phyloP scores from a whole-genome alignment of 2,888 invertebrate species.

The Crioceris asparagi region DNA sequence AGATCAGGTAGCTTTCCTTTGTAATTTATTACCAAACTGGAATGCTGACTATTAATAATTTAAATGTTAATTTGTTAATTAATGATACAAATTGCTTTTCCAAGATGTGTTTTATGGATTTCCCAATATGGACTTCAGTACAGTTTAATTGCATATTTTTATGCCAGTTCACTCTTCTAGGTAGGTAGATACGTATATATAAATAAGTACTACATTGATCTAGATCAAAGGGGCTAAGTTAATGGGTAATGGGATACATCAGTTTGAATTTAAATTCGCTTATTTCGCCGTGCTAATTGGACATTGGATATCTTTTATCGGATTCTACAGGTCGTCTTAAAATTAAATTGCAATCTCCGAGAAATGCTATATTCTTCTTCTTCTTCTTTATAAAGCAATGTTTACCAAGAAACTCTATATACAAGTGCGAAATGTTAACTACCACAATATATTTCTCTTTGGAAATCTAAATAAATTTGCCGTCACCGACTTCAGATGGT shows the following conservation, averaged over 20 bases:
- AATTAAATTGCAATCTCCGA: constrained; percentile 18
- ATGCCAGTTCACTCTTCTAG: constrained; percentile 16
- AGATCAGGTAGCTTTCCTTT: constrained; percentile 1
- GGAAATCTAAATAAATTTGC: no score
- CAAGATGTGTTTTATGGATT: constrained; percentile 36
- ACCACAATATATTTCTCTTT: no score
- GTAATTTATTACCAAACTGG: constrained; percentile 13
- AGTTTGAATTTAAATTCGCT: constrained; percentile 29
- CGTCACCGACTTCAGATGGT: no score
- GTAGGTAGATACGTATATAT: no score
- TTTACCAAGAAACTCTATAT: no score
- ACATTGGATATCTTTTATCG: constrained; percentile 17
- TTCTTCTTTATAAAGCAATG: no score
- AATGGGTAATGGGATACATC: constrained; percentile 20
- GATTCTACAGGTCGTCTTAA: constrained; percentile 19
- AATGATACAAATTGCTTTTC: constrained; percentile 42
- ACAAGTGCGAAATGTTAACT: no score
- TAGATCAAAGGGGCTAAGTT: constrained; percentile 23
- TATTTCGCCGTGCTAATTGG: constrained; percentile 26
- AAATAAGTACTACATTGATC: constrained; percentile 22
- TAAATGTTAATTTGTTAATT: constrained; percentile 43
- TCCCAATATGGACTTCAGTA: constrained; percentile 25
- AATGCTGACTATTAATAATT: constrained; percentile 39
- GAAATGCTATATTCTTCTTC: no score
- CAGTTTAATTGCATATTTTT: constrained; percentile 26